Evolutionary conservation across 2,797 vertebrate genomes (phyloP).

Genomic region (Pangasius sanitwongsei): DNA sequence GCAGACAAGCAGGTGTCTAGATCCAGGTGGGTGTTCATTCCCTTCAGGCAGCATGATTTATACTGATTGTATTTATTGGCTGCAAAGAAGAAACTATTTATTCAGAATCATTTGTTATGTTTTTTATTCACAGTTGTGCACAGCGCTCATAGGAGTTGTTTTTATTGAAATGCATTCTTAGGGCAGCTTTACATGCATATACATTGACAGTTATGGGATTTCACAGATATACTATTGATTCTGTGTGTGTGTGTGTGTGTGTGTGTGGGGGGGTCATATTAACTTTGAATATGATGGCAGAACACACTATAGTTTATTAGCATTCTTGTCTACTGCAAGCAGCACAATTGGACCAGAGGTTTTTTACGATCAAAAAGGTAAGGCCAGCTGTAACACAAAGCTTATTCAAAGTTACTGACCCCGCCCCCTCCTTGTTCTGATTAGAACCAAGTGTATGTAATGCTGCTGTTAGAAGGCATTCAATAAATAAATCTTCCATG

Average conservation of each 20-base stretch:
- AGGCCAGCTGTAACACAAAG: neutral
- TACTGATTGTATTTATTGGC: rapidly evolving
- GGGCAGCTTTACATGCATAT: neutral
- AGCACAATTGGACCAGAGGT: neutral
- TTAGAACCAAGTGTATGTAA: neutral
- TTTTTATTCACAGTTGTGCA: neutral
- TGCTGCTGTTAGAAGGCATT: neutral
- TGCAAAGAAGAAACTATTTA: neutral
- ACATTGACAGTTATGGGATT: neutral
- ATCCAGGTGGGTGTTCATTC: conserved; percentile 47
- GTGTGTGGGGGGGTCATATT: neutral
- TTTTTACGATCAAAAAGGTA: neutral
- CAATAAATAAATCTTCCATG: neutral
- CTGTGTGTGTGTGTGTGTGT: neutral
- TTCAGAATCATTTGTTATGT: neutral
- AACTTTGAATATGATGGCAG: neutral
- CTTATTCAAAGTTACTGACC: neutral
- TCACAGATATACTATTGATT: neutral
- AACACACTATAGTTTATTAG: neutral
- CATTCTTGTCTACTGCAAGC: neutral
- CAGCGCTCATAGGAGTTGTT: too few species aligned
- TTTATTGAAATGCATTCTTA: neutral
- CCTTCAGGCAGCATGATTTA: conserved; percentile 73
- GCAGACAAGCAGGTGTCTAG: neutral
- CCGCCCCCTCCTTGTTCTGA: neutral